Conservation (phyloP, 2,113 vertebrate genomes). For the Pseudonaja textilis region DNA sequence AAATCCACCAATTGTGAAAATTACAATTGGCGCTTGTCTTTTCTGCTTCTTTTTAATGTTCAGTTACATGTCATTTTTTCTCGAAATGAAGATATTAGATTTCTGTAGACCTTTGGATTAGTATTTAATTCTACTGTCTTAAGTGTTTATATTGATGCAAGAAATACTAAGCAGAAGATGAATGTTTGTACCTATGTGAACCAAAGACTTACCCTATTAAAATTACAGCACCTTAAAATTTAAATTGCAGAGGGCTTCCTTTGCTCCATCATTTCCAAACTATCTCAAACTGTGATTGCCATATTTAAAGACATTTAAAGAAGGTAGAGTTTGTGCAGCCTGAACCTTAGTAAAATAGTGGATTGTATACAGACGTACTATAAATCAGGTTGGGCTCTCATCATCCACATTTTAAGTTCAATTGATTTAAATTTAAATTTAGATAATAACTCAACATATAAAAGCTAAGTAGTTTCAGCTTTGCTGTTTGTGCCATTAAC, state of each 20-base stretch:
- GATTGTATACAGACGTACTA: background rate
- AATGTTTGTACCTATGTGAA: conserved; percentile 31
- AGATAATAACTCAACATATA: background rate
- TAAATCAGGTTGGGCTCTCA: background rate
- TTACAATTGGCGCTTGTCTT: conserved; percentile 27
- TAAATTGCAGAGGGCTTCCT: conserved; percentile 6
- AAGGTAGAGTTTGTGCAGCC: background rate
- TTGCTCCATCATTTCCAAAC: conserved; percentile 31
- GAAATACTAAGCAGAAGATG: conserved; percentile 35
- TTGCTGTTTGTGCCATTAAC: conserved; percentile 13
- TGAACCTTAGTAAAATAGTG: conserved; percentile 16
- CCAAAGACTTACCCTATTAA: conserved; percentile 48
- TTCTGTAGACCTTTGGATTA: conserved; percentile 14
- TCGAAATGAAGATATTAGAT: background rate
- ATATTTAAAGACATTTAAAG: conserved; percentile 17
- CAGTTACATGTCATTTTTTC: conserved; percentile 32
- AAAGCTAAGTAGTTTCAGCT: background rate
- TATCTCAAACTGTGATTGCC: conserved; percentile 17
- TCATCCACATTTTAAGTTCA: background rate
- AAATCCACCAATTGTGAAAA: conserved; percentile 25
- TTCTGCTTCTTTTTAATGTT: conserved; percentile 3
- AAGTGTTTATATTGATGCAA: conserved; percentile 32
- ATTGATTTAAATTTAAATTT: background rate
- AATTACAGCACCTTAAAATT: conserved; percentile 14
- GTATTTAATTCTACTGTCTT: conserved; percentile 32